Evolutionary conservation across 2,888 invertebrate genomes (phyloP).

Genomic region (Callosobruchus maculatus): DNA sequence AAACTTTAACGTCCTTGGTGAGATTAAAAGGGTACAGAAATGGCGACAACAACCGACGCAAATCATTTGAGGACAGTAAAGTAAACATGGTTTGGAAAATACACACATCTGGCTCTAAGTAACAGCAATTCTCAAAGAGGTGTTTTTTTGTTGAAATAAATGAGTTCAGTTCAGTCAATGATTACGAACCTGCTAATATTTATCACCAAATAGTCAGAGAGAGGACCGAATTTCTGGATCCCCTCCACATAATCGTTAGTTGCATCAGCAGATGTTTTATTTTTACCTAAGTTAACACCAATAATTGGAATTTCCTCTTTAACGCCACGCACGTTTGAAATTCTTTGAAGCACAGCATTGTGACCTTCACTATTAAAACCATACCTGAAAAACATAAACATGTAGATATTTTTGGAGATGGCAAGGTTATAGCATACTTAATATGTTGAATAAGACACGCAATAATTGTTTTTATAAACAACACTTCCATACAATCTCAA

Average conservation of each 20-base stretch:
- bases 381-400: slow-evolving; percentile 54
- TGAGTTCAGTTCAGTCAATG: too few relatives aligned
- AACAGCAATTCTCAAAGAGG: too few relatives aligned
- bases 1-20: too few relatives aligned
- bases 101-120: too few relatives aligned
- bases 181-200: slow-evolving; percentile 89
- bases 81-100: too few relatives aligned
- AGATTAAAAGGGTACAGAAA: too few relatives aligned
- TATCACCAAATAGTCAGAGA: slow-evolving; percentile 94
- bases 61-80: too few relatives aligned
- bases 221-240: slow-evolving; percentile 71
- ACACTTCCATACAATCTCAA: too few relatives aligned
- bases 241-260: slow-evolving; percentile 82
- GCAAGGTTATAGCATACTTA: neutral
- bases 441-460: neutral
- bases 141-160: too few relatives aligned
- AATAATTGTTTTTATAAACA: too few relatives aligned
- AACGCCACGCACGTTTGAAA: slow-evolving; percentile 56
- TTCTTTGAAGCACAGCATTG: slow-evolving; percentile 64
- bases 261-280: slow-evolving; percentile 76
- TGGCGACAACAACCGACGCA: too few relatives aligned
- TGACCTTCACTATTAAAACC: slow-evolving; percentile 97
- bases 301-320: slow-evolving; percentile 54
- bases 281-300: slow-evolving; percentile 96
- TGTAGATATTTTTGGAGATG: neutral